Conservation (phyloP, 1,140 invertebrate genomes). For the Meloidogyne exigua region DNA sequence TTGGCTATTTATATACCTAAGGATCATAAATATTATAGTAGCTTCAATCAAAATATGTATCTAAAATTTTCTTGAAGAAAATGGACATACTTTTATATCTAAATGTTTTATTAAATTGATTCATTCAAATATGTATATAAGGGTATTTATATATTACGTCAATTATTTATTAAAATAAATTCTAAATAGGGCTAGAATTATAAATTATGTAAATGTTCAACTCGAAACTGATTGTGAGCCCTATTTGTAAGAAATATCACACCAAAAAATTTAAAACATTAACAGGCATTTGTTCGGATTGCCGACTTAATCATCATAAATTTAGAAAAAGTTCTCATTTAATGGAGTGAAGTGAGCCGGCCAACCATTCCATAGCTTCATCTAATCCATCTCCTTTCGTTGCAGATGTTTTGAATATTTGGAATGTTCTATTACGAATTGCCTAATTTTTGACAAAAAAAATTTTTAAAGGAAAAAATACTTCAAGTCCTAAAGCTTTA, state of each 20-base stretch:
- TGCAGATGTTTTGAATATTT: conserved; percentile 98
- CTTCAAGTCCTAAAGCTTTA: conserved; percentile 85
- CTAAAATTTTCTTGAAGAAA: too few relatives aligned
- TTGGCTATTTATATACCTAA: too few relatives aligned
- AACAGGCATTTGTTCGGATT: background rate
- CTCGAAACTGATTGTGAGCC: too few relatives aligned
- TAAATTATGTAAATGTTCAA: too few relatives aligned
- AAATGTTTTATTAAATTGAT: too few relatives aligned
- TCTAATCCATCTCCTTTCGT: conserved; percentile 97
- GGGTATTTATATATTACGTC: too few relatives aligned
- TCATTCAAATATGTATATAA: too few relatives aligned
- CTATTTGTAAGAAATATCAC: background rate
- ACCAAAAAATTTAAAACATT: background rate
- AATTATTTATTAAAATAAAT: too few relatives aligned
- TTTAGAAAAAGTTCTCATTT: conserved; percentile 5
- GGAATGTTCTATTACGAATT: conserved; percentile 93
- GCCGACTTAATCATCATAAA: background rate
- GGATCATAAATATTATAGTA: too few relatives aligned
- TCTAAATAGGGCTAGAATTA: too few relatives aligned
- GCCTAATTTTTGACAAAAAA: conserved; percentile 64
- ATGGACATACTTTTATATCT: too few relatives aligned
- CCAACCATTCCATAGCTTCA: conserved; percentile 91
- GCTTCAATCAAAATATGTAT: too few relatives aligned
- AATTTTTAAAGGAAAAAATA: background rate
- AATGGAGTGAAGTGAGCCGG: conserved; percentile 47